phyloP scores from a whole-genome alignment of 2,888 invertebrate species.

The Acanthoscelides obtectus region DNA sequence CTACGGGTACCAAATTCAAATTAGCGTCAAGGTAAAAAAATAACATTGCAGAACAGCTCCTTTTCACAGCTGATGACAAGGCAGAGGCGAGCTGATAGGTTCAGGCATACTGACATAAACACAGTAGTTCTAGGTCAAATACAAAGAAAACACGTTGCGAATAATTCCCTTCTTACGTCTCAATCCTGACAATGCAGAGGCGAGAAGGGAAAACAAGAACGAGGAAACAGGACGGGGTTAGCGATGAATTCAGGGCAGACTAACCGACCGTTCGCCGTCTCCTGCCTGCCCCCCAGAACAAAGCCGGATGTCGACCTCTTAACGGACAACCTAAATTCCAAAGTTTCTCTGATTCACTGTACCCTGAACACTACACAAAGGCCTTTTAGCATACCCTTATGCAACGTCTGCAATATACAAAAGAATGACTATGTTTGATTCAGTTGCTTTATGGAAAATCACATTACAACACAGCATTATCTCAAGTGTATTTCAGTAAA shows the following conservation, averaged over 20 bases:
- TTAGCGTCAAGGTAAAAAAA: too few relatives aligned
- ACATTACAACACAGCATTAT: too few relatives aligned
- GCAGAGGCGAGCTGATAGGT: too few relatives aligned
- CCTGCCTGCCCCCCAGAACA: background rate
- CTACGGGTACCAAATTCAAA: too few relatives aligned
- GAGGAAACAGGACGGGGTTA: background rate
- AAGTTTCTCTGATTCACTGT: background rate
- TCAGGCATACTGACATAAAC: too few relatives aligned
- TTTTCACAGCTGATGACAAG: too few relatives aligned
- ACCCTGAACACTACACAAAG: background rate
- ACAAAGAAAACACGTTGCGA: too few relatives aligned
- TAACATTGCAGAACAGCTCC: too few relatives aligned
- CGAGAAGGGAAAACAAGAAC: background rate
- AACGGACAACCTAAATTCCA: background rate
- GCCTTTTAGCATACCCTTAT: background rate
- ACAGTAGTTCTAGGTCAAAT: too few relatives aligned
- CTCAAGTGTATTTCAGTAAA: too few relatives aligned
- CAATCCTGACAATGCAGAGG: background rate
- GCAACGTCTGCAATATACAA: background rate
- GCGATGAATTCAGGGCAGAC: background rate
- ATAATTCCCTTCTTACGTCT: too few relatives aligned
- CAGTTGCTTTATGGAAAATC: too few relatives aligned
- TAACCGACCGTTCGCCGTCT: background rate
- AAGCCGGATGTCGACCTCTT: background rate
- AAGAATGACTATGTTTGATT: background rate